Conservation (phyloP, 2,113 vertebrate species). For the Grammomys dolichurus region DNA sequence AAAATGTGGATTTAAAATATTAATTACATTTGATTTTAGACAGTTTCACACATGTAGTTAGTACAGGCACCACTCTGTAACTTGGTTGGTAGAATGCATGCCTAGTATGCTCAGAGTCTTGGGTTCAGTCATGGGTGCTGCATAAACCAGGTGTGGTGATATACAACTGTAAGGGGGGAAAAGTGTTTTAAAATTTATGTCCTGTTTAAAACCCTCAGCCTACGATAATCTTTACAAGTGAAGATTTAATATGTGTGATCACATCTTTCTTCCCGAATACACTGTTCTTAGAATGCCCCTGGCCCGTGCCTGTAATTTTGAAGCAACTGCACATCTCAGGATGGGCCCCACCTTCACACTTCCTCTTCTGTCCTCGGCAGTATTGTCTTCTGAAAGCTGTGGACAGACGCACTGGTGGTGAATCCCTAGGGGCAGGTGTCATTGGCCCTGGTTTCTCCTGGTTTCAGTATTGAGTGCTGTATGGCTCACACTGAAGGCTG, state of each 20-base stretch:
- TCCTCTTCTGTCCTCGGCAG: slow-evolving; percentile 46
- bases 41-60: background rate
- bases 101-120: background rate
- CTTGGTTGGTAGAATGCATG: background rate
- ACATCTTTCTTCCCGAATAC: slow-evolving; percentile 3
- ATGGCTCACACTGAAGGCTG: background rate
- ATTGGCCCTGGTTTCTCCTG: background rate
- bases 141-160: background rate
- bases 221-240: background rate
- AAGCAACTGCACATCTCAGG: background rate
- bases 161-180: background rate
- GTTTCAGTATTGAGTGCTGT: background rate
- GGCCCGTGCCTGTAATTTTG: background rate
- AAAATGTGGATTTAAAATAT: background rate
- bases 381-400: slow-evolving; percentile 35
- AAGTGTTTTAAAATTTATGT: slow-evolving; percentile 34
- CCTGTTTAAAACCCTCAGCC: slow-evolving; percentile 27
- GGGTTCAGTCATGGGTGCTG: background rate
- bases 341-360: background rate
- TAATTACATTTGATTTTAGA: background rate
- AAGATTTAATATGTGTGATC: slow-evolving; percentile 12
- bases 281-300: slow-evolving; percentile 36
- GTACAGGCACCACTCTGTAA: background rate
- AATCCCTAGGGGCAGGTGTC: background rate
- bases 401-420: slow-evolving; percentile 5